Percentiles rank a stretch among this genome's conserved stretches.
Evolutionary conservation across 2,888 invertebrate genomes (phyloP).

Genomic region (Torymus aiolomorphi): DNA sequence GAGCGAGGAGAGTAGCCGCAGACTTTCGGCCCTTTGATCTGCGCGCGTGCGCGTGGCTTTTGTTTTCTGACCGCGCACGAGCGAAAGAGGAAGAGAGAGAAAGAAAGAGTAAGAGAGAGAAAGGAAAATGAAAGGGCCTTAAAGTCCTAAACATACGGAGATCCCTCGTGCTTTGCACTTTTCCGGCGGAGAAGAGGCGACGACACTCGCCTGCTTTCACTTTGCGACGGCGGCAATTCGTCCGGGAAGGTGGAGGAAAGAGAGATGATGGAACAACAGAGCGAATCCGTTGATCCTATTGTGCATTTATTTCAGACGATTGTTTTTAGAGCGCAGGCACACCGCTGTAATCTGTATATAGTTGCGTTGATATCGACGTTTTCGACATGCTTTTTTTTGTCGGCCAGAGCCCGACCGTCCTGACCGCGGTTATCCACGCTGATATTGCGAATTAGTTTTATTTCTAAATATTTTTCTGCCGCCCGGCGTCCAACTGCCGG

Average conservation of each 20-base stretch:
- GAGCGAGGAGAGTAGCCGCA: neutral
- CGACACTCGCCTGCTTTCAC: too few relatives aligned
- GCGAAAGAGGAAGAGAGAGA: neutral
- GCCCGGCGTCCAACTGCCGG: too few relatives aligned
- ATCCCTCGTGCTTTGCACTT: neutral
- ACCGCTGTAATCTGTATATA: neutral
- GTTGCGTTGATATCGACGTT: neutral
- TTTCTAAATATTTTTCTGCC: too few relatives aligned
- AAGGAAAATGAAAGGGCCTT: conserved; percentile 43
- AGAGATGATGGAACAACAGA: conserved; percentile 9
- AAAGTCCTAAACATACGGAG: conserved; percentile 23
- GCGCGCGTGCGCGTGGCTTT: conserved; percentile 27
- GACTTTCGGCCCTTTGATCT: conserved; percentile 47
- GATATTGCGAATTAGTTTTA: too few relatives aligned
- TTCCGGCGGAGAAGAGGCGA: neutral
- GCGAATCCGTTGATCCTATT: neutral
- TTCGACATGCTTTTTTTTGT: too few relatives aligned
- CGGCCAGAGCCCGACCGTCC: too few relatives aligned
- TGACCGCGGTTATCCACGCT: too few relatives aligned
- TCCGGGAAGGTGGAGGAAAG: too few relatives aligned
- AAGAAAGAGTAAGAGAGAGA: too few relatives aligned
- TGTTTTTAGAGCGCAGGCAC: neutral
- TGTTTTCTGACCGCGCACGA: conserved; percentile 40
- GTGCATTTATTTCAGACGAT: conserved; percentile 22
- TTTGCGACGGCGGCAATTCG: too few relatives aligned